These are phyloP conservation scores for Xylocopa sonorina DNA, from an alignment of 1,140 invertebrate species.

Conservation along the genomic window DNA sequence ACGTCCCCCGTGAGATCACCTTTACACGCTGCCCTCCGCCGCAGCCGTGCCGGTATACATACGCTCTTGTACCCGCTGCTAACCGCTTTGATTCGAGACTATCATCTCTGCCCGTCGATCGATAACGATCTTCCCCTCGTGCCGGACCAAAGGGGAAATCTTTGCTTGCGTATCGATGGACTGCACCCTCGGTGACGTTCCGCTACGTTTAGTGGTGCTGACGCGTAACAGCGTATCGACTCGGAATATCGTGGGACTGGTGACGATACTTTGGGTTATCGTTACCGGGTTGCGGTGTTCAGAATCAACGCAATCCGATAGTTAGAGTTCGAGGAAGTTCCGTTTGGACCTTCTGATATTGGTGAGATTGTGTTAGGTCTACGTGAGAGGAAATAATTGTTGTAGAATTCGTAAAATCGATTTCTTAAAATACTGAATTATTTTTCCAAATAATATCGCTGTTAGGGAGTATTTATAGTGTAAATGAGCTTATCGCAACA, in stretches of 20 bases:
- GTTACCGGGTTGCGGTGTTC: background rate
- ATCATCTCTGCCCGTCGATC: slow-evolving; percentile 19
- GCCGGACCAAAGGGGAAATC: background rate
- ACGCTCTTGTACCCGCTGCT: slow-evolving; percentile 31
- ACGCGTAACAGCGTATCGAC: slow-evolving; percentile 33
- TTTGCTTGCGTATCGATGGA: slow-evolving; percentile 17
- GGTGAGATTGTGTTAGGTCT: too few relatives aligned
- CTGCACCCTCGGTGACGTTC: background rate
- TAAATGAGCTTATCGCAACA: background rate
- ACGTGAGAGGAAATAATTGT: background rate
- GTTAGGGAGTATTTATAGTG: background rate
- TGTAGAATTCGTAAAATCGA: too few relatives aligned
- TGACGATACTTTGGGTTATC: slow-evolving; percentile 18
- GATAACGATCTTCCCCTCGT: slow-evolving; percentile 36
- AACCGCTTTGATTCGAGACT: slow-evolving; percentile 49
- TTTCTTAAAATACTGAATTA: too few relatives aligned
- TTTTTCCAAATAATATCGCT: too few relatives aligned
- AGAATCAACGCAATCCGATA: background rate
- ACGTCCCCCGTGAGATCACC: slow-evolving; percentile 23
- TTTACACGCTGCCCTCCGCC: slow-evolving; percentile 38
- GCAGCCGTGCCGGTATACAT: slow-evolving; percentile 2
- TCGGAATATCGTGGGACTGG: slow-evolving; percentile 33
- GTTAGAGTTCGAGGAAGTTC: background rate
- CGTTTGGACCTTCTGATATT: background rate
- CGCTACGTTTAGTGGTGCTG: slow-evolving; percentile 41